phyloP scores from a whole-genome alignment of 2,797 vertebrate genomes.

The Remorina albescens region DNA sequence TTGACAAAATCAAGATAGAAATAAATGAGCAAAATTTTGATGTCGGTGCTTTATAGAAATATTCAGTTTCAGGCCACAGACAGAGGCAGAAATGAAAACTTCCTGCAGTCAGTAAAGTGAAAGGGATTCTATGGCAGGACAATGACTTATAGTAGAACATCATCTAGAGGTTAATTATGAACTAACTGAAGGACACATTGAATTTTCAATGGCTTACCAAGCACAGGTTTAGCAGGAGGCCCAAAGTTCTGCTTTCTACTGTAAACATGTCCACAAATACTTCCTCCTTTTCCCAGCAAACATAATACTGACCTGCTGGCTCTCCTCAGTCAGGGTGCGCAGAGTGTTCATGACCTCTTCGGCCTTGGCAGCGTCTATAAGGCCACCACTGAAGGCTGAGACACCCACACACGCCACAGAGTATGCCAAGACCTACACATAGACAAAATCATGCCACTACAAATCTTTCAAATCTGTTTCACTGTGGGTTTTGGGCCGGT shows the following conservation, averaged over 20 bases:
- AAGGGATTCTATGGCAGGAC: no score
- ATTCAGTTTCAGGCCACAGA: no score
- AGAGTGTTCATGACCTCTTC: constrained; percentile 90
- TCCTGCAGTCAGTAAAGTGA: no score
- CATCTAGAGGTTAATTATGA: no score
- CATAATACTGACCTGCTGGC: constrained; percentile 89
- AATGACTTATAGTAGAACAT: no score
- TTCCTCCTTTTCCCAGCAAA: not conserved
- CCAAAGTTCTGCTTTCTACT: not conserved
- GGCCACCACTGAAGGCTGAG: constrained; percentile 88
- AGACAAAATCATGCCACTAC: not conserved
- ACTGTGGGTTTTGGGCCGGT: not conserved
- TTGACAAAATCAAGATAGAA: not conserved
- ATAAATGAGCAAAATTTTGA: no score
- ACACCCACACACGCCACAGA: constrained; percentile 88
- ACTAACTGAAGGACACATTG: not conserved
- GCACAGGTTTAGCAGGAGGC: not conserved
- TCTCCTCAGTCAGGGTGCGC: constrained; percentile 87
- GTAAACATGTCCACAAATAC: not conserved
- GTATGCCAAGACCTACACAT: constrained; percentile 90
- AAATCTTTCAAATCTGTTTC: not conserved
- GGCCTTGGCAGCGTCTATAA: constrained; percentile 88
- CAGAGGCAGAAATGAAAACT: no score
- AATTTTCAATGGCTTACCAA: not conserved
- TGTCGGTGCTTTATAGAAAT: no score